Evolutionary conservation across 2,113 vertebrate species (phyloP), one percentile per base, ranked within the genome.

Genomic region (Octodon degus): DNA sequence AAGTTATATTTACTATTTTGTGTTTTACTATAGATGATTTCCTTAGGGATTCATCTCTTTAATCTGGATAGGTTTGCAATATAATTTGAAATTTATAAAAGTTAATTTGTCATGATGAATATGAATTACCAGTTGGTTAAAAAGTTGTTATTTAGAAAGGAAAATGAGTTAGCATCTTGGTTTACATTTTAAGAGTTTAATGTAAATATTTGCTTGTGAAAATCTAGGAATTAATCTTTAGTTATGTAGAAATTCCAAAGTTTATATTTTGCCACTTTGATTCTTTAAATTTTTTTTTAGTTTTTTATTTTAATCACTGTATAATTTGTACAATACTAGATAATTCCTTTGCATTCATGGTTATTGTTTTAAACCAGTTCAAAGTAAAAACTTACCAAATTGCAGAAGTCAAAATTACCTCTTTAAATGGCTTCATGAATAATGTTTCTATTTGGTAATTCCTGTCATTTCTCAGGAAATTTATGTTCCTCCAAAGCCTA

Each of bases 91-190:
- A 94, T 79, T 81, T 81, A 34, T 95, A 72, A 81, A 90, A 77
- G 13, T 91, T 91, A 83, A 86, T 94, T 96, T 96, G 24, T 90
- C 77, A 63, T 72, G 74, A 65, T 65, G 47, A 86, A 90, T n/a
- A 37, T 95, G 80, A 93, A 65, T 83, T 89, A 91, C 81, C 40
- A 89, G 34, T 93, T 91, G 81, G 65, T 79, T 96, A 86, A 94
- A 91, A 92, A 79, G n/a, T 90, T 81, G 91, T 93, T 93, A 79
- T n/a, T 70, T 81, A 91, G 30, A 40, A 93, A 93, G 24, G 11
- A 79, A 79, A 89, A 81, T 74, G 47, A 92, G 32, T 93, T 93
- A 74, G 86, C 1, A 87, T 90, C 37, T 86, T 90, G 50, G 92
- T 90, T 90, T 91, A 80, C 84, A 88, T 89, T 63, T 81, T 86